Base-by-base conservation (phyloP, 1,140 invertebrate species). In the Lucilia cuprina region DNA sequence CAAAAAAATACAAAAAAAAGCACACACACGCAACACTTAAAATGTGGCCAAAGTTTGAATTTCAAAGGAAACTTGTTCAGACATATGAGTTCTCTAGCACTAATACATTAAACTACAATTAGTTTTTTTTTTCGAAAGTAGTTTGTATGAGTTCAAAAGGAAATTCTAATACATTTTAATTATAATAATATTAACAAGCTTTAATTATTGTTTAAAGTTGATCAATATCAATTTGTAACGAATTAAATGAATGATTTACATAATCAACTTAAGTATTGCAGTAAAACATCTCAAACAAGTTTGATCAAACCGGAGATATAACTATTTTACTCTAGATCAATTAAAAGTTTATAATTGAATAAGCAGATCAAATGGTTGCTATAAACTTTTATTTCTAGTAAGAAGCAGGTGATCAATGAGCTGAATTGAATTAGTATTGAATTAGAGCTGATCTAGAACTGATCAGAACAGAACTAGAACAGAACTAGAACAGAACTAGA, bases 71-170 rank as follows among this genome's bases (percentile, higher is more conserved):
- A 41, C 14, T 60, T 60, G 55, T 60, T 60, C n/a, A 60, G 14
- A 7, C n/a, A n/a, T 60, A 60, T 30, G 25, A 30, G 25, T 30
- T 14, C 55, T 0, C 41, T 10, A 41, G 25, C 41, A 41, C 3
- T 30, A 1, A 30, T 30, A 30, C 25, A 12, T 21, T 21, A 2
- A 21, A 70, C 19, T 7, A n/a, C n/a, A 70, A 2, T 70, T 70
- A 19, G 21, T 21, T 70, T 30, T 60, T 70, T 21, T 70, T 30
- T 60, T 70, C 8, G 19, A 70, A 70, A 70, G 65, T 70, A 21
- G 65, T 70, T 70, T 70, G n/a, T 70, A 70, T 70, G 65, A 70
- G 19, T 70, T 70, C 65, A 70, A 70, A 70, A 21, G 19, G 19
- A 70, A 70, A 70, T 70, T 70, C 19, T 70, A 21, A 70, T 70